A percentile compares a stretch with the other conserved stretches of the same genome.
These are phyloP conservation scores for Aurelia sp. DNA, from an alignment of 30 jellyfish, hydroid and myxozoan species.

Conservation along the genomic window DNA sequence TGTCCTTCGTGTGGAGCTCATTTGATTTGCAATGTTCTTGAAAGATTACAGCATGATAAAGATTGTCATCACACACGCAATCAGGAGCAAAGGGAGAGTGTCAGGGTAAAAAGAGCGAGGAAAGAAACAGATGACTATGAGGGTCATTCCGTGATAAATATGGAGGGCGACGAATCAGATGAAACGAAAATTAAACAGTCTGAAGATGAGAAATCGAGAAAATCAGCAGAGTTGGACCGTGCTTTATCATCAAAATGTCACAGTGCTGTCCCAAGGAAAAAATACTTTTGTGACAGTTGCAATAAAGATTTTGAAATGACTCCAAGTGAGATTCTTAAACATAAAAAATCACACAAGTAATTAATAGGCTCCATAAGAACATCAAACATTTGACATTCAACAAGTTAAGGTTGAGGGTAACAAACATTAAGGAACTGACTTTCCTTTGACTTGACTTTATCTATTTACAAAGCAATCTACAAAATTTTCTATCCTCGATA, in stretches of 20 bases:
- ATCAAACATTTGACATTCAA: no score
- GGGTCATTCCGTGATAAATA: not conserved
- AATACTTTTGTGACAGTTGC: conserved; percentile 75
- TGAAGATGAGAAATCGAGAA: not conserved
- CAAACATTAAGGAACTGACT: no score
- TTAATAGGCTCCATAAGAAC: no score
- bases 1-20: conserved; percentile 94
- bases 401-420: no score
- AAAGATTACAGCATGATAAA: conserved; percentile 83
- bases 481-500: no score
- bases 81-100: not conserved
- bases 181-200: not conserved
- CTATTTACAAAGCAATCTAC: no score
- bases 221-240: not conserved
- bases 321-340: conserved; percentile 83
- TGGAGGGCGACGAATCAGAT: not conserved
- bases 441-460: no score
- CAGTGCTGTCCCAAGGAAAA: conserved; percentile 9
- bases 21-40: conserved; percentile 87
- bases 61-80: conserved; percentile 37
- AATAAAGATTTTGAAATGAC: conserved; percentile 57
- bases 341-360: conserved; percentile 63
- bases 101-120: not conserved
- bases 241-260: not conserved
- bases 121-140: not conserved